phyloP scores from a whole-genome alignment of 2,888 invertebrate genomes.

The Mantis religiosa region DNA sequence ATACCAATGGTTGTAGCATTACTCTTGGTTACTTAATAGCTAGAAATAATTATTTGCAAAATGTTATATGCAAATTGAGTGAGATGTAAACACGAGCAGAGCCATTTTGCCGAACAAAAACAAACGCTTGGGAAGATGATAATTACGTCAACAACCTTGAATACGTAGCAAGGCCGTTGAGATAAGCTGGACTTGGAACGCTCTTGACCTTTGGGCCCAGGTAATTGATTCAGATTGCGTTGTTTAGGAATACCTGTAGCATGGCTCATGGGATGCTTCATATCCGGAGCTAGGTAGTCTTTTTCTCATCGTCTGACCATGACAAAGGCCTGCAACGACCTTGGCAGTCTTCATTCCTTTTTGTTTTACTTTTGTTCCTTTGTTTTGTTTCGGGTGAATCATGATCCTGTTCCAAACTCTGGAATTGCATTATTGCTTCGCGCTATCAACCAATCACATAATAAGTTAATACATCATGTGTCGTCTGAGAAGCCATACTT shows the following conservation, averaged over 20 bases:
- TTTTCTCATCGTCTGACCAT: slow-evolving; percentile 17
- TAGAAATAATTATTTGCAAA: too few relatives aligned
- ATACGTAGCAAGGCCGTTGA: not conserved
- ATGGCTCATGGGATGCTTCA: slow-evolving; percentile 15
- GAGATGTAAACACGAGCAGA: too few relatives aligned
- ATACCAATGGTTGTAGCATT: too few relatives aligned
- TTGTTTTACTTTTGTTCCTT: not conserved
- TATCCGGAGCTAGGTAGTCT: slow-evolving; percentile 17
- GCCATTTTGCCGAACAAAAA: too few relatives aligned
- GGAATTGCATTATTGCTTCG: slow-evolving; percentile 11
- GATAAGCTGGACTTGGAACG: not conserved
- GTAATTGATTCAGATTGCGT: not conserved
- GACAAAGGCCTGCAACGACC: slow-evolving; percentile 19
- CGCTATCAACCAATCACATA: not conserved
- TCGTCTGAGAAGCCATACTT: not conserved
- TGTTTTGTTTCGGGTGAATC: not conserved
- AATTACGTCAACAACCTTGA: not conserved
- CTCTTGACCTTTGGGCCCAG: not conserved
- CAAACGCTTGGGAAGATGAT: not conserved
- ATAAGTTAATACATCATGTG: not conserved
- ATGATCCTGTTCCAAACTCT: slow-evolving; percentile 3
- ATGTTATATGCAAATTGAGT: too few relatives aligned
- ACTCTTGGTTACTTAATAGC: too few relatives aligned
- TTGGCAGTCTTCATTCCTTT: slow-evolving; percentile 21
- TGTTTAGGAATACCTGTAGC: not conserved